These are phyloP conservation scores for Ladona fulva DNA, from an alignment of 1,140 invertebrate genomes.

Conservation along the genomic window DNA sequence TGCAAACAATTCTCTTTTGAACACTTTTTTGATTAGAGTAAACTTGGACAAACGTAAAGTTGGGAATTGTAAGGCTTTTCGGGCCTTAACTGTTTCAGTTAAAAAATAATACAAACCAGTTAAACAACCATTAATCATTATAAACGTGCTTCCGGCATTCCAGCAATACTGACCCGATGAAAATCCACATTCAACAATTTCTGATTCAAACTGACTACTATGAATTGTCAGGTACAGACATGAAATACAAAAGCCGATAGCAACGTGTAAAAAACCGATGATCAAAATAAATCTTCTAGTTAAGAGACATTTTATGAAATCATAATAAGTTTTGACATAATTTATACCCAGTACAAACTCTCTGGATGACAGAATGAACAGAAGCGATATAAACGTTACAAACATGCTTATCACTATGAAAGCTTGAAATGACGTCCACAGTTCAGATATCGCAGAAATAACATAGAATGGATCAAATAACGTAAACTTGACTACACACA, in stretches of 20 bases:
- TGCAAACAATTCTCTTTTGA: background rate
- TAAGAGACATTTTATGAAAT: background rate
- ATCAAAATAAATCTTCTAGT: background rate
- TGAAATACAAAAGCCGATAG: background rate
- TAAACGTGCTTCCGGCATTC: background rate
- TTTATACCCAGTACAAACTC: background rate
- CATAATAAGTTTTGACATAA: background rate
- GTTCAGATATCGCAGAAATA: background rate
- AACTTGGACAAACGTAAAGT: background rate
- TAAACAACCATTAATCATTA: background rate
- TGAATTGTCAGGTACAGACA: background rate
- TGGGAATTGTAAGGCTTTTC: background rate
- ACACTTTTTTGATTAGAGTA: background rate
- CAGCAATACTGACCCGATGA: background rate
- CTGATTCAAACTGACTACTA: background rate
- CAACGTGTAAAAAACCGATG: background rate
- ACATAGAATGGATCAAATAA: background rate
- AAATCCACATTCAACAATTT: background rate
- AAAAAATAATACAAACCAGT: background rate
- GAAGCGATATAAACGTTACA: background rate
- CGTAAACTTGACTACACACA: background rate
- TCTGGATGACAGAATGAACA: background rate
- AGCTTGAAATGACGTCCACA: background rate
- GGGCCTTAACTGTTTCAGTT: background rate
- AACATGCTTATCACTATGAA: background rate